Conservation (phyloP, 2,113 vertebrate species). For the Petromus typicus region DNA sequence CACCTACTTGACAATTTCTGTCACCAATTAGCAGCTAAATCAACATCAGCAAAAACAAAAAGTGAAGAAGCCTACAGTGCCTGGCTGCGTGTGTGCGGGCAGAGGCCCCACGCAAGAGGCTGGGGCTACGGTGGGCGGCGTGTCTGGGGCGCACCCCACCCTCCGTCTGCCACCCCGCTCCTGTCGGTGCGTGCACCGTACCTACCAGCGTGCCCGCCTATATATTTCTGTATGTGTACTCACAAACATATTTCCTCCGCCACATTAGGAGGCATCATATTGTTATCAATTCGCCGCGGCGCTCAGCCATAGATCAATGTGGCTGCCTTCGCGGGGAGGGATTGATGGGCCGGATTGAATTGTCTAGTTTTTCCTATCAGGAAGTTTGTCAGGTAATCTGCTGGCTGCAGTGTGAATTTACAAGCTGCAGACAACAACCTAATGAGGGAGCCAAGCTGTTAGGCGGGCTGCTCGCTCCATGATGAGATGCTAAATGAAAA, state of each 20-base stretch:
- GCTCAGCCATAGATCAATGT: conserved; percentile 90
- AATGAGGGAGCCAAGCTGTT: conserved; percentile 95
- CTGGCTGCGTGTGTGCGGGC: conserved; percentile 80
- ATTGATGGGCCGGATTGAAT: conserved; percentile 93
- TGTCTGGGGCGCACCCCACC: neutral
- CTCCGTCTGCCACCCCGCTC: neutral
- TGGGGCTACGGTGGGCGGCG: neutral
- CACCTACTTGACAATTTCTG: conserved; percentile 99
- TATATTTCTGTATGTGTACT: conserved; percentile 41
- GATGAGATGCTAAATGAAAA: conserved; percentile 98
- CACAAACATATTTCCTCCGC: conserved; percentile 84
- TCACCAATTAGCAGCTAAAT: conserved; percentile 99
- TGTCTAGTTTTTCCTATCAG: conserved; percentile 92
- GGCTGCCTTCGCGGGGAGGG: conserved; percentile 86
- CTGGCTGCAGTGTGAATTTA: conserved; percentile 92
- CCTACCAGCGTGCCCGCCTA: neutral
- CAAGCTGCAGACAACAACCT: conserved; percentile 93
- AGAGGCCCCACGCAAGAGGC: conserved; percentile 57
- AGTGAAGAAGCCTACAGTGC: conserved; percentile 77
- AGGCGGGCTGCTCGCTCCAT: conserved; percentile 92
- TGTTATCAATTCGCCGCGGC: conserved; percentile 88
- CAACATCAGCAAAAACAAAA: conserved; percentile 97
- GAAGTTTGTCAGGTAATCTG: conserved; percentile 97
- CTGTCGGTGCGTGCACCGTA: conserved; percentile 1
- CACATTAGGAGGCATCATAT: conserved; percentile 91